These are phyloP conservation scores for Goniozus legneri DNA, from an alignment of 1,140 invertebrate species.

Conservation along the genomic window DNA sequence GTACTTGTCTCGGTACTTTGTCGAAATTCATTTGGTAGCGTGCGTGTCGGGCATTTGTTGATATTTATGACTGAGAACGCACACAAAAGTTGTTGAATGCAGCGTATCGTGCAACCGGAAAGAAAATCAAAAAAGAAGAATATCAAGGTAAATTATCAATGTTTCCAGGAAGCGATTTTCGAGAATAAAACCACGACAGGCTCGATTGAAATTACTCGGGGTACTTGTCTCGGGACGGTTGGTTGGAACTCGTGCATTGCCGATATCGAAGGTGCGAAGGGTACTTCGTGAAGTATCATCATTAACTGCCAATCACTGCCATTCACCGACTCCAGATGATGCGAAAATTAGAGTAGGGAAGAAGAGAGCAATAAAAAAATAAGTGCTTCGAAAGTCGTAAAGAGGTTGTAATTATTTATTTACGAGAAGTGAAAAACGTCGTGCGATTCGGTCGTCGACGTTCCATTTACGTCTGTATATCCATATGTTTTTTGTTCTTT, in stretches of 20 bases:
- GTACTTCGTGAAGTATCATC: constrained; percentile 29
- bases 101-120: too few relatives aligned
- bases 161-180: constrained; percentile 17
- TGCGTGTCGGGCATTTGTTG: too few relatives aligned
- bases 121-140: not conserved
- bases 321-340: constrained; percentile 28
- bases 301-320: constrained; percentile 44
- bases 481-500: too few relatives aligned
- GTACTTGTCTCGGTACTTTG: not conserved
- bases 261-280: constrained; percentile 27
- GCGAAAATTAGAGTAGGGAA: constrained; percentile 7
- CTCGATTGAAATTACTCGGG: constrained; percentile 27
- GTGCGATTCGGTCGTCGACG: constrained; percentile 6
- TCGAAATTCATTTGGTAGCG: not conserved
- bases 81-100: too few relatives aligned
- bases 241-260: not conserved
- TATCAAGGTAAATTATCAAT: constrained; percentile 6
- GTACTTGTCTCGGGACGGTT: constrained; percentile 16
- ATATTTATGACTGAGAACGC: too few relatives aligned
- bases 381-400: constrained; percentile 15
- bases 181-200: constrained; percentile 25
- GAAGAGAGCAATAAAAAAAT: constrained; percentile 11
- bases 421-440: constrained; percentile 12
- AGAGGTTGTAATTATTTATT: constrained; percentile 37
- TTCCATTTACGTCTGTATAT: too few relatives aligned